Evolutionary conservation across 2,113 vertebrate species (phyloP).

Genomic region (Callionymus lyra): DNA sequence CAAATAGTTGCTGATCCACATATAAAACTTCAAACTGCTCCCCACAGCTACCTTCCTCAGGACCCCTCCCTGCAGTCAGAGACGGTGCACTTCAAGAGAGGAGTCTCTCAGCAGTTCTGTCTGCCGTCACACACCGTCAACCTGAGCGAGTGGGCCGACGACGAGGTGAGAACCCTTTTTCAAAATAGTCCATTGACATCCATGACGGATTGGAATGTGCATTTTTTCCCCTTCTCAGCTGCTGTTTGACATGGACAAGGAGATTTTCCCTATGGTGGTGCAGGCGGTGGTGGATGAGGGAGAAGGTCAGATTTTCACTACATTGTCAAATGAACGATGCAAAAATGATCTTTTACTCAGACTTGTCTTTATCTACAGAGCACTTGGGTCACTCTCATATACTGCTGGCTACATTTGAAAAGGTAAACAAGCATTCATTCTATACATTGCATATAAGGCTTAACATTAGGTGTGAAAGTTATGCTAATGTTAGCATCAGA

Average conservation of each 20-base stretch:
- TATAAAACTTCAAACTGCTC: background rate
- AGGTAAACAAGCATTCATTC: conserved; percentile 63
- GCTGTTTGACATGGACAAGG: conserved; percentile 87
- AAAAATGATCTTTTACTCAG: background rate
- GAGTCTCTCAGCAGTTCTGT: conserved; percentile 94
- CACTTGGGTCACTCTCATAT: conserved; percentile 90
- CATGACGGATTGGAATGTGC: background rate
- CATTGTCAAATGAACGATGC: background rate
- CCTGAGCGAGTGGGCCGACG: conserved; percentile 88
- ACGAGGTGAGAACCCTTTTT: conserved; percentile 78
- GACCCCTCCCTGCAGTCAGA: conserved; percentile 88
- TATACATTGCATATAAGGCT: too few relatives aligned
- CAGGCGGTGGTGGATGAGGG: conserved; percentile 91
- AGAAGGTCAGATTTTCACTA: conserved; percentile 58
- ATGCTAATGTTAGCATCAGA: too few relatives aligned
- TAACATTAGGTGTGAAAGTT: too few relatives aligned
- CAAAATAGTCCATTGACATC: background rate
- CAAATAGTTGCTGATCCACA: too few relatives aligned
- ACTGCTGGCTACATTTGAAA: conserved; percentile 92
- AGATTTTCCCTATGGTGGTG: conserved; percentile 92
- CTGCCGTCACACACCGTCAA: conserved; percentile 91
- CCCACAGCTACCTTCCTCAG: conserved; percentile 82
- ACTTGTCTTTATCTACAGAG: conserved; percentile 59
- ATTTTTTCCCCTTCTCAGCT: conserved; percentile 61
- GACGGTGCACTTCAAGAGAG: conserved; percentile 87